phyloP scores from a whole-genome alignment of 2,797 vertebrate species.

The Peromyscus attwateri region DNA sequence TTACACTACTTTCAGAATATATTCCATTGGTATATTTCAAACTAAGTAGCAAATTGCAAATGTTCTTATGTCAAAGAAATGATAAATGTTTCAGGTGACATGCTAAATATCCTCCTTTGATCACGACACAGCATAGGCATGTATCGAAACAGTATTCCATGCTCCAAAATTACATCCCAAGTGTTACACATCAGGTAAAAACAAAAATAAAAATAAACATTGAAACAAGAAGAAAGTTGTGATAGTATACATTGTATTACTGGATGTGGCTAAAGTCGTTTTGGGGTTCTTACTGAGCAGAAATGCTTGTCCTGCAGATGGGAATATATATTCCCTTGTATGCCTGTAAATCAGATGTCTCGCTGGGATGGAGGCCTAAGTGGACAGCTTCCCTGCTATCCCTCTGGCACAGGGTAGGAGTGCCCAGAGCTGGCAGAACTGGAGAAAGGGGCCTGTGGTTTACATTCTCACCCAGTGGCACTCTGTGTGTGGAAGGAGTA shows the following conservation, averaged over 20 bases:
- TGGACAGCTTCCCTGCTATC: neutral
- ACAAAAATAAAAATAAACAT: neutral
- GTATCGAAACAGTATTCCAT: neutral
- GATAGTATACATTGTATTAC: neutral
- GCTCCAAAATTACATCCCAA: neutral
- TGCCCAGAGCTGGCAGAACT: neutral
- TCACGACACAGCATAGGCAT: neutral
- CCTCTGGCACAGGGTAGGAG: neutral
- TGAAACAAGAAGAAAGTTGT: neutral
- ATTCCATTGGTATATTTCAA: neutral
- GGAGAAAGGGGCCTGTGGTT: conserved; percentile 15
- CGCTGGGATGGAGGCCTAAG: conserved; percentile 31
- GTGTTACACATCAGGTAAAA: neutral
- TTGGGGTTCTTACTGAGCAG: neutral
- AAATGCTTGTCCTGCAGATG: neutral
- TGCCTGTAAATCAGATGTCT: neutral
- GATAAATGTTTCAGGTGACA: neutral
- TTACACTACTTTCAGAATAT: neutral
- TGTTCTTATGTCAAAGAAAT: neutral
- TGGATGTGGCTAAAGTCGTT: neutral
- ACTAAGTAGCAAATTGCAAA: neutral
- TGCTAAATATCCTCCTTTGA: neutral
- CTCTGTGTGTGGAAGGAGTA: conserved; percentile 5
- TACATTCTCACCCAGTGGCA: conserved; percentile 54
- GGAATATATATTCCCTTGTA: neutral